These are phyloP conservation scores for Eulacestoma nigropectus DNA, from an alignment of 2,113 vertebrate genomes.

Conservation along the genomic window DNA sequence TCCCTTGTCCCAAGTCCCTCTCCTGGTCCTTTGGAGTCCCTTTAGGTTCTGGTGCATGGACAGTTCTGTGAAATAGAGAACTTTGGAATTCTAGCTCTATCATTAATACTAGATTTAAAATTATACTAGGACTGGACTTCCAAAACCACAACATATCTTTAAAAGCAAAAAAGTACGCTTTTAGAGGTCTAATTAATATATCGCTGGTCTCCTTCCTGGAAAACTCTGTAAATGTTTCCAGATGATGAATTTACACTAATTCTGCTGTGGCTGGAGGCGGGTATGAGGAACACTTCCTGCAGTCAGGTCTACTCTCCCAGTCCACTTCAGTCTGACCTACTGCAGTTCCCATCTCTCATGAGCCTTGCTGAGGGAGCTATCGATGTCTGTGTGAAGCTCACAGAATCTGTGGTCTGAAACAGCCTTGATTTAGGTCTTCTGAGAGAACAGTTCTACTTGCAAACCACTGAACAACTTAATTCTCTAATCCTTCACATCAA, in stretches of 20 bases:
- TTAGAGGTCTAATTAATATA: neutral
- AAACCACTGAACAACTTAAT: too few species aligned
- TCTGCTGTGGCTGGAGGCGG: neutral
- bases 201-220: neutral
- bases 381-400: accelerated
- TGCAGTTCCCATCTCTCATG: neutral
- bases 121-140: neutral
- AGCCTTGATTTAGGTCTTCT: neutral
- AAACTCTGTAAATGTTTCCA: neutral
- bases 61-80: neutral
- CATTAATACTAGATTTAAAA: neutral
- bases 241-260: neutral
- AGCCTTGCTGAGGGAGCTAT: neutral
- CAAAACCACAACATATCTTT: neutral
- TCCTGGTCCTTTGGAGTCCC: neutral
- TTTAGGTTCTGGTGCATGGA: accelerated
- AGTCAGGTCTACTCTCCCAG: neutral
- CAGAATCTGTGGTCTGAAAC: neutral
- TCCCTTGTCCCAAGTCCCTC: neutral
- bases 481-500: accelerated
- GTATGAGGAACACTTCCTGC: neutral
- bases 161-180: neutral
- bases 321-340: neutral
- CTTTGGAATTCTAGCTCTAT: neutral
- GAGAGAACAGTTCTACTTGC: neutral